Conservation (phyloP, 2,797 vertebrate species). For the Poeciliopsis infans region DNA sequence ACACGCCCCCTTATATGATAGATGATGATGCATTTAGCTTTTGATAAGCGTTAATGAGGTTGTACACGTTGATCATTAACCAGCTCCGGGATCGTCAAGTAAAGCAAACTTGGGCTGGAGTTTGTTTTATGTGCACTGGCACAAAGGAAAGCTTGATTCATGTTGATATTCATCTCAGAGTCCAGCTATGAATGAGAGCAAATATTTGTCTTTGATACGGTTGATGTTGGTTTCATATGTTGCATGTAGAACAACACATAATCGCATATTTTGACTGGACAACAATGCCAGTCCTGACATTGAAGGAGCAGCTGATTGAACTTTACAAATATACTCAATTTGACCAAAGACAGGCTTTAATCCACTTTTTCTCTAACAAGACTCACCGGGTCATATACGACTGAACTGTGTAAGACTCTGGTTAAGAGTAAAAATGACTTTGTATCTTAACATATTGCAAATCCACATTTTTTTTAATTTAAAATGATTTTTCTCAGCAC, state of each 20-base stretch:
- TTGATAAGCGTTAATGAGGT: conserved; percentile 55
- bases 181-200: conserved; percentile 19
- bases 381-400: neutral
- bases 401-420: too few species aligned
- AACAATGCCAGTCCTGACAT: neutral
- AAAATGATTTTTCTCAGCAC: neutral
- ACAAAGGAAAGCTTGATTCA: conserved; percentile 8
- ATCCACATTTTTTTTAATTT: neutral
- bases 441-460: neutral
- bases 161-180: conserved; percentile 25
- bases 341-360: neutral
- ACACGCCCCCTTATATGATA: conserved; percentile 48
- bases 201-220: neutral
- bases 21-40: conserved; percentile 53
- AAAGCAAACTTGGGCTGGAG: conserved; percentile 21
- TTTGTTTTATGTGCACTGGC: conserved; percentile 24
- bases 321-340: neutral
- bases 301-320: neutral
- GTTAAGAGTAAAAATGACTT: neutral
- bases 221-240: neutral
- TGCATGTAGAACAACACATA: neutral
- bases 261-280: neutral
- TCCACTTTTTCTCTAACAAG: neutral
- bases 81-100: conserved; percentile 25
- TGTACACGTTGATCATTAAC: conserved; percentile 64